Conservation (phyloP, 2,888 invertebrate genomes). For the Cheilosia soror region DNA sequence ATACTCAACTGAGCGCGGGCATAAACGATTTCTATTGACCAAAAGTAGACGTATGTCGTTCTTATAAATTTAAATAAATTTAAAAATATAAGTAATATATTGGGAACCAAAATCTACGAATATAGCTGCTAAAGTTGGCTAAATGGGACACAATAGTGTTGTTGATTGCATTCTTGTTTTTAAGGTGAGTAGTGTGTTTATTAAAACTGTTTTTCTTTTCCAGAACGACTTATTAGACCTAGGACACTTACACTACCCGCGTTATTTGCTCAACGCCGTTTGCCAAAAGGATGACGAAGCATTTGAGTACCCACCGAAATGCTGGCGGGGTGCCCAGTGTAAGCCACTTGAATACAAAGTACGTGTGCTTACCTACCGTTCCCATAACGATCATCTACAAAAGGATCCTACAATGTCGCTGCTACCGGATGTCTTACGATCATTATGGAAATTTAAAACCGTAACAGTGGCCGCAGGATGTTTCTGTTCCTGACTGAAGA, state of each 20-base stretch:
- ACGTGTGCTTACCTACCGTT: constrained; percentile 80
- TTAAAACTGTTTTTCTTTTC: not conserved
- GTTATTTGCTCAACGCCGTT: constrained; percentile 82
- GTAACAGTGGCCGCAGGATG: constrained; percentile 83
- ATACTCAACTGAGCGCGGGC: too few species aligned
- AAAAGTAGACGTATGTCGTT: too few species aligned
- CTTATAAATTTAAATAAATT: too few species aligned
- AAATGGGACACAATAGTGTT: too few species aligned
- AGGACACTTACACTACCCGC: constrained; percentile 81
- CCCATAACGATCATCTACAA: constrained; percentile 76
- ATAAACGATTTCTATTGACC: too few species aligned
- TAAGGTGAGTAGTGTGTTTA: not conserved
- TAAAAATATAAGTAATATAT: too few species aligned
- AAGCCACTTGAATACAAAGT: constrained; percentile 82
- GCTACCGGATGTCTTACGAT: constrained; percentile 78
- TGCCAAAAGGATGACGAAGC: constrained; percentile 79
- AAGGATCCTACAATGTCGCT: constrained; percentile 77
- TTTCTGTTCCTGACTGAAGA: constrained; percentile 79
- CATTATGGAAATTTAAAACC: constrained; percentile 81
- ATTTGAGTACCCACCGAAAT: constrained; percentile 78
- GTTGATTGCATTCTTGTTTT: too few species aligned
- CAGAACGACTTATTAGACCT: constrained; percentile 82
- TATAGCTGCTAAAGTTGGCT: too few species aligned
- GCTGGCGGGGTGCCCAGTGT: constrained; percentile 81
- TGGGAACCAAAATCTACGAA: too few species aligned